Evolutionary conservation across 2,888 invertebrate species (phyloP), one percentile per base, ranked within the genome.

Genomic region (Caenorhabditis imperialis): DNA sequence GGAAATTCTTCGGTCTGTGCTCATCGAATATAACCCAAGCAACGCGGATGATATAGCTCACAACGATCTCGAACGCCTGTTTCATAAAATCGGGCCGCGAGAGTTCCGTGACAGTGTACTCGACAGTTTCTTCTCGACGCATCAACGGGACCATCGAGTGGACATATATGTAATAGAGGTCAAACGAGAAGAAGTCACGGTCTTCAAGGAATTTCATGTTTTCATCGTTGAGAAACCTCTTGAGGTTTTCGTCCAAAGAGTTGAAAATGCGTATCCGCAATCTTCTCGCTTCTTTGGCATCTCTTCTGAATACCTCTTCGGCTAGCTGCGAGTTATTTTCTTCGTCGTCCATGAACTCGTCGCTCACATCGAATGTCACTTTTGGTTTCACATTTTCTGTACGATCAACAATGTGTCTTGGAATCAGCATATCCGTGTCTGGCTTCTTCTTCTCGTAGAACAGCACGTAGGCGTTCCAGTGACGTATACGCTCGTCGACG

Each of bases 381-480:
- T 72, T 72, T 0, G 60, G 61, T 14, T 48, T 69, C 2, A 40
- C 25, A 2, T 51, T 38, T n/a, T 53, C 30, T 1, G 44, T 18
- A 33, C 25, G 37, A 20, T 65, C 55, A 23, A 48, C 18, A 8
- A 67, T 42, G 18, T 55, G 61, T 7, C 42, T 35, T 7, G 50
- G 51, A 42, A 62, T 44, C 16, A 22, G 23, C 7, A 45, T 37
- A 16, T 44, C 27, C 6, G 44, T 25, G 4, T 60, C 37, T 3
- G 62, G 65, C 1, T 35, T 37, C 14, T 74, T 74, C 35, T 67
- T 67, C 40, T 77, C 70, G 35, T 91, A 91, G 79, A 90, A 90
- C 63, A 91, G 85, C 88, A 91, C 89, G 79, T 91, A 91, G 20
- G 89, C 91, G 85, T 90, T 91, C 91, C 91, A 91, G 84, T 90